Conservation (phyloP, 2,113 vertebrate species). For the Eptesicus fuscus region DNA sequence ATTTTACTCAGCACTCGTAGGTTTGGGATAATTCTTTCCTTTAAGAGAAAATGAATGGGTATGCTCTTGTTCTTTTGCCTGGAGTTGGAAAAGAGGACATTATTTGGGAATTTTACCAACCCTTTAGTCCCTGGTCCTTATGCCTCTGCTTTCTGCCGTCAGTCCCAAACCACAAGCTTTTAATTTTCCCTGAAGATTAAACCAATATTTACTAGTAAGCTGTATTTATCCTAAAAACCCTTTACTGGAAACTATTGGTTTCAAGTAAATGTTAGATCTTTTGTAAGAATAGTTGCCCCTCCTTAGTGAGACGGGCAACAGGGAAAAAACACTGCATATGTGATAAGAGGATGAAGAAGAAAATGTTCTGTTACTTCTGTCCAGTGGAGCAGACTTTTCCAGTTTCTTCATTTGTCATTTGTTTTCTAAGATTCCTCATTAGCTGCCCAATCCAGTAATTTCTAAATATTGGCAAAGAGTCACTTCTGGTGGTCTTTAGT, state of each 20-base stretch:
- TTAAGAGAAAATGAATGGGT: constrained; percentile 67
- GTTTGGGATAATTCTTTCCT: constrained; percentile 62
- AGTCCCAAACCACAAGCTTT: constrained; percentile 76
- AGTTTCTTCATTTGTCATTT: neutral
- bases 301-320: constrained; percentile 19
- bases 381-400: neutral
- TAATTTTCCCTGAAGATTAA: constrained; percentile 72
- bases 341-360: neutral
- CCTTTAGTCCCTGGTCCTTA: constrained; percentile 60
- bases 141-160: constrained; percentile 77
- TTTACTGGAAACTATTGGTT: constrained; percentile 69
- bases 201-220: constrained; percentile 65
- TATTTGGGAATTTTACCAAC: constrained; percentile 73
- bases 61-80: constrained; percentile 70
- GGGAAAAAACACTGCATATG: neutral
- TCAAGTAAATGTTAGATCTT: constrained; percentile 65
- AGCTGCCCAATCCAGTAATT: neutral
- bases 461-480: neutral
- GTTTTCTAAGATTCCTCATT: constrained; percentile 12
- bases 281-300: constrained; percentile 42
- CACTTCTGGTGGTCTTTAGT: neutral
- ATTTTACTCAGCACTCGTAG: constrained; percentile 57
- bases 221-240: constrained; percentile 65
- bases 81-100: constrained; percentile 74
- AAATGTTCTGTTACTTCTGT: neutral